Evolutionary conservation across 2,797 vertebrate genomes (phyloP), one percentile per base, ranked within the genome.

Genomic region (Paguma larvata): DNA sequence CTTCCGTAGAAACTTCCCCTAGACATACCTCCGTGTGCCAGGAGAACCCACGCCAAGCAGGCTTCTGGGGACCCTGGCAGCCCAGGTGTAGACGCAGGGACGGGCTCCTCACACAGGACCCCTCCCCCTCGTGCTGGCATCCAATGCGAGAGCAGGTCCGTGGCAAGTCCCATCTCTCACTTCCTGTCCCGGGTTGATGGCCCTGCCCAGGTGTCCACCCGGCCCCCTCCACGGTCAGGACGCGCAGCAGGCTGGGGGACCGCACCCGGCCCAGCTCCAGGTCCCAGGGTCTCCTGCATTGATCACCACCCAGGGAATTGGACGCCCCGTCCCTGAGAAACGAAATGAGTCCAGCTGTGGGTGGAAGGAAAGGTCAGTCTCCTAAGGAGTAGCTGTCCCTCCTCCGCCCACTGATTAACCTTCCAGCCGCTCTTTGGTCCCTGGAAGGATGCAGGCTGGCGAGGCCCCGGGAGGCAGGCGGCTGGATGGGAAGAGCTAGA

Each of bases 211-310:
- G 44, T 48, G 73, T 85, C 73, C 56, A 8, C 19, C 46, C 10
- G 65, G 65, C 65, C 63, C 56, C 62, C 14, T 59, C 68, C 2
- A 0, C 3, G 12, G 38, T 27, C 63, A 75, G 67, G n/a, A 23
- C 0, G 25, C 59, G 25, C 0, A 1, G 14, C 8, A 2, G 48
- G 34, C 25, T 2, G 5, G 12, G 27, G 41, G 1, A 53, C 21
- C 38, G 62, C 77, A 11, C 53, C 46, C 2, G 18, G 46, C 38
- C 46, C 56, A 27, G 63, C 82, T 34, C 15, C 8, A 3, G n/a
- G 2, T 14, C 5, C 32, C 38, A 3, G 62, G 30, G 12, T n/a
- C 59, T 59, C 44, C 53, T 70, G 16, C 72, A n/a, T 1, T 1
- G 23, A 30, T 6, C 72, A 14, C 80, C 48, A 21, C 85, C 10